Evolutionary conservation across 1,140 invertebrate genomes (phyloP), one percentile per base, ranked within the genome.

Genomic region (Drosophila repletoides): DNA sequence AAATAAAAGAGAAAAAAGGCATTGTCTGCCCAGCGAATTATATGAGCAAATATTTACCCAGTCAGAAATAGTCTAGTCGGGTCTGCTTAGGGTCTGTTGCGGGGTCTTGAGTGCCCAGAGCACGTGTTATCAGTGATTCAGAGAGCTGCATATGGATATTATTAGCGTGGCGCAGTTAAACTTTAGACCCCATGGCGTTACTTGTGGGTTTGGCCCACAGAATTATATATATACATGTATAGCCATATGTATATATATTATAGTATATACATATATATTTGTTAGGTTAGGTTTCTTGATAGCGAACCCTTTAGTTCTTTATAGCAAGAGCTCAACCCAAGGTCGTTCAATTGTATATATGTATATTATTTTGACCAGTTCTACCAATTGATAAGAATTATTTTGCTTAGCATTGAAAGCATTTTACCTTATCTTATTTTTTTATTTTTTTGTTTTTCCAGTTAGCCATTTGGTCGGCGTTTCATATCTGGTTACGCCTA

Each of bases 91-190:
- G 9, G 52, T 45, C 53, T 45, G 28, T 14, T 15, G n/a, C 10
- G 6, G 38, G 36, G 17, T 41, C 26, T 22, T 2, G 31, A 36
- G 59, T 60, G 73, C 28, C 2, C n/a, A 1, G 29, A 43, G 72
- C 76, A 81, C 77, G 76, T 81, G 76, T 56, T 67, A 67, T 67
- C 71, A 36, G 49, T 80, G 76, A 80, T 51, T 80, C 76, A 80
- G 60, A 45, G 48, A 19, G 52, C 64, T 79, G 65, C 24, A 38
- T 71, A 49, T 80, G 66, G 66, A 71, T 81, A 72, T 33, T 43
- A 43, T 61, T 51, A 29, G 71, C 66, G 52, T 80, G 76, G 10
- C 14, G n/a, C n/a, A n/a, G n/a, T n/a, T n/a, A 40, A 58, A 58
- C 45, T 69, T 41, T 64, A 53, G 59, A 69, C 48, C 29, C 22